A percentile compares a stretch with the other conserved stretches of the same genome.
Evolutionary conservation across 1,140 invertebrate genomes (phyloP).

Genomic region (Nebria ingens): DNA sequence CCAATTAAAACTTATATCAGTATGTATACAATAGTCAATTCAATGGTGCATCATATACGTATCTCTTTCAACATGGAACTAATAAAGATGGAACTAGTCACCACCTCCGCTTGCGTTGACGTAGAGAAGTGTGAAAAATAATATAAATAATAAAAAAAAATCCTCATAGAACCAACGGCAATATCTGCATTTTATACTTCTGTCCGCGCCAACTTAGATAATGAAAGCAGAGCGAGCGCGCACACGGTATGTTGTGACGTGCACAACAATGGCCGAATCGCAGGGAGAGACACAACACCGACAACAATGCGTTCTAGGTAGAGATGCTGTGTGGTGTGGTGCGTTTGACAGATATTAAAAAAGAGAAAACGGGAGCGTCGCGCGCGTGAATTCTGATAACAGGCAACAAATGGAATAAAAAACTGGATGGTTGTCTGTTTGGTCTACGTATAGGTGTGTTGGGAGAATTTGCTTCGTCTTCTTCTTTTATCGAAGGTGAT

Average conservation of each 20-base stretch:
- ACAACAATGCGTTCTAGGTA: slow-evolving; percentile 22
- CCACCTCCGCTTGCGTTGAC: too few species aligned
- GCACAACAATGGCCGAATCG: too few species aligned
- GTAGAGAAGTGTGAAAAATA: neutral
- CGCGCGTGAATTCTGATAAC: slow-evolving; percentile 16
- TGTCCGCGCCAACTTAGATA: slow-evolving; percentile 28
- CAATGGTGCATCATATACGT: too few species aligned
- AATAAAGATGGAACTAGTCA: too few species aligned
- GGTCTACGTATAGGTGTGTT: neutral
- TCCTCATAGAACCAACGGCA: slow-evolving; percentile 16
- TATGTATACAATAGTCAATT: too few species aligned
- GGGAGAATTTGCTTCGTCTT: neutral
- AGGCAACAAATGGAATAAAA: slow-evolving; percentile 15
- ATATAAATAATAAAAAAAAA: neutral
- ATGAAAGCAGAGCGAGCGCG: slow-evolving; percentile 22
- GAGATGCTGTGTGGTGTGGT: slow-evolving; percentile 23
- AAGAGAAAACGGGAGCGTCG: too few species aligned
- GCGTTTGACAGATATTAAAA: slow-evolving; percentile 30
- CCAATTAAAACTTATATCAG: too few species aligned
- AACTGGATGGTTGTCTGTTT: slow-evolving; percentile 5
- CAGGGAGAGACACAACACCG: too few species aligned
- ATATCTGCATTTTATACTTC: slow-evolving; percentile 30
- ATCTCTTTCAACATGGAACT: too few species aligned
- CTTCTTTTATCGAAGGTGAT: neutral
- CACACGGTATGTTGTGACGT: slow-evolving; percentile 16